Conservation (phyloP, 2,888 invertebrate species). For the Druceiella hillmani region DNA sequence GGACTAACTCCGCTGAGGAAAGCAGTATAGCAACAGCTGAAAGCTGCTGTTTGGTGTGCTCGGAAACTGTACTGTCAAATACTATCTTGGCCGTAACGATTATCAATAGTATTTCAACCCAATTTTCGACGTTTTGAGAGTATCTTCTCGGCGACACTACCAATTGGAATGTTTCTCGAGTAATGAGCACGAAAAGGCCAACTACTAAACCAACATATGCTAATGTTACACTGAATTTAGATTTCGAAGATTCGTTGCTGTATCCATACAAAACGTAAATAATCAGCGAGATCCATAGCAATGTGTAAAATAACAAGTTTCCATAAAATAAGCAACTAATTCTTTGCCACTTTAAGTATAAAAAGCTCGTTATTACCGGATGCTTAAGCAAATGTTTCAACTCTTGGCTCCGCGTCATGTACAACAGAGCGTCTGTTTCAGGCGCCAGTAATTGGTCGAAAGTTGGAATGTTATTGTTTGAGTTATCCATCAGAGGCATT, state of each 20-base stretch:
- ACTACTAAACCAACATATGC: slow-evolving; percentile 51
- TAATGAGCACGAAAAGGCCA: slow-evolving; percentile 54
- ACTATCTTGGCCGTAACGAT: slow-evolving; percentile 57
- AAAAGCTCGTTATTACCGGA: slow-evolving; percentile 73
- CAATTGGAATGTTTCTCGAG: slow-evolving; percentile 68
- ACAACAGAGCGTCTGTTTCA: slow-evolving; percentile 70
- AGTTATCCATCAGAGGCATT: slow-evolving; percentile 41
- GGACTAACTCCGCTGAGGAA: slow-evolving; percentile 70
- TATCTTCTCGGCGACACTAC: slow-evolving; percentile 62
- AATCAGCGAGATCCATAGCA: slow-evolving; percentile 64
- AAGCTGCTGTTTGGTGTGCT: slow-evolving; percentile 56
- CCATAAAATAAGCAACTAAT: slow-evolving; percentile 67
- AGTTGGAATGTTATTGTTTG: slow-evolving; percentile 35
- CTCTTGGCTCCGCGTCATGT: slow-evolving; percentile 64
- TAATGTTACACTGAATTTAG: slow-evolving; percentile 36
- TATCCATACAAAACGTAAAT: slow-evolving; percentile 64
- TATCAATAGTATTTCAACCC: slow-evolving; percentile 66
- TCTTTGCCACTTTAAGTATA: slow-evolving; percentile 76
- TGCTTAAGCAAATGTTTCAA: slow-evolving; percentile 67
- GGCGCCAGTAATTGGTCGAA: slow-evolving; percentile 45
- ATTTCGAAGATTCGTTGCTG: slow-evolving; percentile 45
- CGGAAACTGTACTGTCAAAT: slow-evolving; percentile 44
- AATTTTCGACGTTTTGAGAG: slow-evolving; percentile 65
- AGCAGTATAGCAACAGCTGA: slow-evolving; percentile 69
- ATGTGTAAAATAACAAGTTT: slow-evolving; percentile 66